These are phyloP conservation scores for Leptarthrus brevirostris DNA, from an alignment of 2,888 invertebrate species.

Conservation along the genomic window DNA sequence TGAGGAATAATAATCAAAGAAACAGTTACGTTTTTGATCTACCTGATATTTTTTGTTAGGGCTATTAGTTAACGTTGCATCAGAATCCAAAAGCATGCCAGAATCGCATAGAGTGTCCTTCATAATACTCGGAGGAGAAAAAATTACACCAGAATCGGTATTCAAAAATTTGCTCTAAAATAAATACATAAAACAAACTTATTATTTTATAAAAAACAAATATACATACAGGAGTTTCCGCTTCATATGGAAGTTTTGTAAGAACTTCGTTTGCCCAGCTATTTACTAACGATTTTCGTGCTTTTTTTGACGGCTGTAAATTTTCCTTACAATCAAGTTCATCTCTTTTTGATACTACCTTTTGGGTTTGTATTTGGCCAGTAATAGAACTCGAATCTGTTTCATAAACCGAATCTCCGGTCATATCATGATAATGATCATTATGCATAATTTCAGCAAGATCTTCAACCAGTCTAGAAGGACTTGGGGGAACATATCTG, in stretches of 20 bases:
- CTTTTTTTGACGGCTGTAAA: slow-evolving; percentile 77
- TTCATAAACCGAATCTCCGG: slow-evolving; percentile 65
- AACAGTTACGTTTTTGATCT: slow-evolving; percentile 49
- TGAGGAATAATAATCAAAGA: slow-evolving; percentile 18
- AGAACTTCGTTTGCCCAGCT: slow-evolving; percentile 74
- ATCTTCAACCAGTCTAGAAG: slow-evolving; percentile 83
- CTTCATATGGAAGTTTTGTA: slow-evolving; percentile 77
- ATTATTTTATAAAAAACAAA: slow-evolving; percentile 36
- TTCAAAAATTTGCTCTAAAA: slow-evolving; percentile 87
- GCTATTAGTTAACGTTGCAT: slow-evolving; percentile 56
- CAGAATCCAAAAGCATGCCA: slow-evolving; percentile 61
- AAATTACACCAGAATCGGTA: slow-evolving; percentile 81
- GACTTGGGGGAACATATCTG: slow-evolving; percentile 75
- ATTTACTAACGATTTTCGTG: slow-evolving; percentile 82
- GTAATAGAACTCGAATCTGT: slow-evolving; percentile 50
- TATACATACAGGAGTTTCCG: slow-evolving; percentile 80
- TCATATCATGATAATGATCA: slow-evolving; percentile 74
- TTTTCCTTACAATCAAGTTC: slow-evolving; percentile 74
- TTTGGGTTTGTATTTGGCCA: slow-evolving; percentile 46
- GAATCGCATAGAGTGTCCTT: slow-evolving; percentile 76
- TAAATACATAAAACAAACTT: slow-evolving; percentile 52
- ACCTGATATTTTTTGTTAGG: slow-evolving; percentile 61
- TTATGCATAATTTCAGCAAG: slow-evolving; percentile 89
- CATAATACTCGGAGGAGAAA: slow-evolving; percentile 89
- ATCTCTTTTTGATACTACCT: background rate